Evolutionary conservation across 2,113 vertebrate species (phyloP).

Genomic region (Lepisosteus oculatus): DNA sequence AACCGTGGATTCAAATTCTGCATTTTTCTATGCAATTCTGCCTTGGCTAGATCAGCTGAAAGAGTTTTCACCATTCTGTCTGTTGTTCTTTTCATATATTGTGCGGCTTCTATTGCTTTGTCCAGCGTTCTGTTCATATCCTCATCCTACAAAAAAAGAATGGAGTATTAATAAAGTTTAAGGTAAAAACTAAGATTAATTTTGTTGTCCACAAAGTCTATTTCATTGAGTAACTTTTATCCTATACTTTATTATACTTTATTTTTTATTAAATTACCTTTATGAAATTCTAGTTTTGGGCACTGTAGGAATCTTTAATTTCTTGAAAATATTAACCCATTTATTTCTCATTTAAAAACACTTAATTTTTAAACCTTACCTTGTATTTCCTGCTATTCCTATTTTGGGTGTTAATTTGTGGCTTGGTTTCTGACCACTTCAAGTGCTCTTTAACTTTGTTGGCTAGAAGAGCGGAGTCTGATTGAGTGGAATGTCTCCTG

Average conservation of each 20-base stretch:
- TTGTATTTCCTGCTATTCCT: constrained; percentile 31
- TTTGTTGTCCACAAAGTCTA: no score
- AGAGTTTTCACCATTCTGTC: constrained; percentile 77
- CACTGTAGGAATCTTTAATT: no score
- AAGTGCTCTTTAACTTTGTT: constrained; percentile 49
- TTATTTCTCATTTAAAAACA: no score
- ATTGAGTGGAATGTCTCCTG: constrained; percentile 54
- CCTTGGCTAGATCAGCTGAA: constrained; percentile 74
- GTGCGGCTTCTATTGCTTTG: constrained; percentile 76
- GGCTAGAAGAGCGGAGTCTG: constrained; percentile 64
- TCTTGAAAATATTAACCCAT: no score
- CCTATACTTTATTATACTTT: no score
- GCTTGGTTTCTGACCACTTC: constrained; percentile 26
- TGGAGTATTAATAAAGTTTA: background rate
- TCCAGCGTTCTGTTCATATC: constrained; percentile 76
- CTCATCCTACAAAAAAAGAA: constrained; percentile 46
- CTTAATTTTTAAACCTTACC: constrained; percentile 44
- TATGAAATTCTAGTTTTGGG: no score
- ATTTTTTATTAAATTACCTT: no score
- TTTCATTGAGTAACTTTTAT: no score
- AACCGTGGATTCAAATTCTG: constrained; percentile 24
- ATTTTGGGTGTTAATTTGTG: constrained; percentile 20
- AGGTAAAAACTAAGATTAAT: no score
- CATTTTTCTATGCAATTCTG: constrained; percentile 50
- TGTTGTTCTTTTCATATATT: constrained; percentile 77